Conservation (phyloP, 2,888 invertebrate genomes). For the Polyommatus icarus region DNA sequence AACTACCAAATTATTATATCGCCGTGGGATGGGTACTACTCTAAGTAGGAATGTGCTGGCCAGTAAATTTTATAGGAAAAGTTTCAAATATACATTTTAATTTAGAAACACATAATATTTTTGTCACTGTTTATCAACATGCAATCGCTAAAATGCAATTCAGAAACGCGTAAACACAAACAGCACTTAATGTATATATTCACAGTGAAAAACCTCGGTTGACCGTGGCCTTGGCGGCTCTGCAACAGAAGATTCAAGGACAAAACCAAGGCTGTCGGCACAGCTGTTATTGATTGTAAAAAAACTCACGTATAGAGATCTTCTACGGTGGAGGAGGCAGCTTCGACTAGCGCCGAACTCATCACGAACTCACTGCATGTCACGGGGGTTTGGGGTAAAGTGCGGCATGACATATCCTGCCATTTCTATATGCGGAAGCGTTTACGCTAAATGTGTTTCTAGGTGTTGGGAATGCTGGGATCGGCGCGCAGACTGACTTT, state of each 20-base stretch:
- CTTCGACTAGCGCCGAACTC: conserved; percentile 61
- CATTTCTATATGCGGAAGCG: conserved; percentile 38
- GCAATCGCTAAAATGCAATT: neutral
- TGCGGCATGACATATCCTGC: conserved; percentile 6
- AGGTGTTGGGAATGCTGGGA: conserved; percentile 47
- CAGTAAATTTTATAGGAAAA: too few relatives aligned
- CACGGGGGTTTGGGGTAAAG: neutral
- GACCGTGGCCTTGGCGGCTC: neutral
- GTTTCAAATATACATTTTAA: too few relatives aligned
- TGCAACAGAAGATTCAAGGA: conserved; percentile 30
- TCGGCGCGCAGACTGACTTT: conserved; percentile 41
- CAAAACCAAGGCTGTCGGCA: conserved; percentile 33
- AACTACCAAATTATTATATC: too few relatives aligned
- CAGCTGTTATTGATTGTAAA: conserved; percentile 37
- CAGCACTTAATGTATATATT: neutral
- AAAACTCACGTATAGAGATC: conserved; percentile 65
- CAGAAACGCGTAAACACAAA: neutral
- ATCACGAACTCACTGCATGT: conserved; percentile 47
- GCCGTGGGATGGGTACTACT: too few relatives aligned
- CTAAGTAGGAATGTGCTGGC: too few relatives aligned
- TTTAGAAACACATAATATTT: too few relatives aligned
- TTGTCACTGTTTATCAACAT: neutral
- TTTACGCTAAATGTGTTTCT: conserved; percentile 46
- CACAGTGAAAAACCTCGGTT: conserved; percentile 2
- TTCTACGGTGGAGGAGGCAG: conserved; percentile 60